Evolutionary conservation across 2,113 vertebrate genomes (phyloP).

Genomic region (Apodemus speciosus): DNA sequence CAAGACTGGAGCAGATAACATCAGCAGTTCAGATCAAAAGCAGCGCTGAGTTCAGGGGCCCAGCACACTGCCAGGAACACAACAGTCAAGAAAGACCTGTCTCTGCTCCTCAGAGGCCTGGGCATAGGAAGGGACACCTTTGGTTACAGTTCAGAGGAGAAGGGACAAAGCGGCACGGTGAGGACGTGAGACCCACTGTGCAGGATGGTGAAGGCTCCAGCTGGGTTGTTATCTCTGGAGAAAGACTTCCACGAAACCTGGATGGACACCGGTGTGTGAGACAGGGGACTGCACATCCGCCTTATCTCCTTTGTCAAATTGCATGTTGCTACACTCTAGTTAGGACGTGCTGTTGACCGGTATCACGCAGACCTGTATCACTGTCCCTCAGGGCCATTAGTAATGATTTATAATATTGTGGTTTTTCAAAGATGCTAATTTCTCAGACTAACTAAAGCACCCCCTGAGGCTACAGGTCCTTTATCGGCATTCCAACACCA

Average conservation of each 20-base stretch:
- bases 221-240: constrained; percentile 50
- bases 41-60: not conserved
- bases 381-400: not conserved
- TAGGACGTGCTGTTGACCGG: not conserved
- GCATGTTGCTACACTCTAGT: not conserved
- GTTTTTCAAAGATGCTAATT: constrained; percentile 65
- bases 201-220: not conserved
- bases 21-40: not conserved
- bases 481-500: constrained; percentile 62
- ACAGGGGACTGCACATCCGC: no score
- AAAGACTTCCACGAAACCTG: not conserved
- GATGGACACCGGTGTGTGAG: not conserved
- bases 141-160: constrained; percentile 24
- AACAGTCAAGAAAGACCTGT: not conserved
- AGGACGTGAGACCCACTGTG: constrained; percentile 10
- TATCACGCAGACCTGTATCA: constrained; percentile 9
- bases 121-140: not conserved
- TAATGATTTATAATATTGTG: constrained; percentile 2
- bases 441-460: constrained; percentile 40
- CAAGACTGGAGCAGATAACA: not conserved
- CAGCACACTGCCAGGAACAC: not conserved
- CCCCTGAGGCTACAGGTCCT: not conserved
- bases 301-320: not conserved
- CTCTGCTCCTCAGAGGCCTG: not conserved
- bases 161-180: constrained; percentile 42